These are phyloP conservation scores for Fregetta grallaria DNA, from an alignment of 2,113 vertebrate species.

Conservation along the genomic window DNA sequence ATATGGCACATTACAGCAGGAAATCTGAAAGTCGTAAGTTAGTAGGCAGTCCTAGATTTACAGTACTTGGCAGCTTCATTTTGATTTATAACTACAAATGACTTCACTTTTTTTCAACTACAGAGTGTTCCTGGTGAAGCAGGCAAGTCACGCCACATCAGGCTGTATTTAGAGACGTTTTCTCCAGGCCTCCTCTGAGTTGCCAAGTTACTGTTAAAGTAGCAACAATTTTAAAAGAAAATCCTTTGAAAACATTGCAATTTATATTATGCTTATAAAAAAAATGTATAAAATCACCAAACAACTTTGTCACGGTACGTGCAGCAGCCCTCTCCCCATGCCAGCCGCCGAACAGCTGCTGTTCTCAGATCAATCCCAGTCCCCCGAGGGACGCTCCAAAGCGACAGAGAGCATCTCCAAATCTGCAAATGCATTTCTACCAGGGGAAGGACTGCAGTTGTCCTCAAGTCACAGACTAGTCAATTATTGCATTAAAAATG, in stretches of 20 bases:
- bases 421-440: not conserved
- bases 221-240: not conserved
- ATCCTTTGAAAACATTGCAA: not conserved
- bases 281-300: not conserved
- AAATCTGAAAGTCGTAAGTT: not conserved
- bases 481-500: slow-evolving; percentile 13
- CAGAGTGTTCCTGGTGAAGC: not conserved
- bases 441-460: not conserved
- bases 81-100: not conserved
- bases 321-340: not conserved
- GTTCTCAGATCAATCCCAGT: not conserved
- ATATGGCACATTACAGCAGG: not conserved
- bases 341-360: not conserved
- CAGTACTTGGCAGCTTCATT: not conserved
- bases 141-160: not conserved
- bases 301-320: rapidly evolving
- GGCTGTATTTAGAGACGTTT: not conserved
- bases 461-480: not conserved
- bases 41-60: not conserved
- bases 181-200: not conserved
- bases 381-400: not conserved
- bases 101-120: not conserved
- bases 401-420: not conserved
- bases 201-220: not conserved
- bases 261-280: not conserved